Percentiles rank a stretch among this genome's conserved stretches.
Evolutionary conservation across 2,797 vertebrate genomes (phyloP).

Genomic region (Poeciliopsis turneri): DNA sequence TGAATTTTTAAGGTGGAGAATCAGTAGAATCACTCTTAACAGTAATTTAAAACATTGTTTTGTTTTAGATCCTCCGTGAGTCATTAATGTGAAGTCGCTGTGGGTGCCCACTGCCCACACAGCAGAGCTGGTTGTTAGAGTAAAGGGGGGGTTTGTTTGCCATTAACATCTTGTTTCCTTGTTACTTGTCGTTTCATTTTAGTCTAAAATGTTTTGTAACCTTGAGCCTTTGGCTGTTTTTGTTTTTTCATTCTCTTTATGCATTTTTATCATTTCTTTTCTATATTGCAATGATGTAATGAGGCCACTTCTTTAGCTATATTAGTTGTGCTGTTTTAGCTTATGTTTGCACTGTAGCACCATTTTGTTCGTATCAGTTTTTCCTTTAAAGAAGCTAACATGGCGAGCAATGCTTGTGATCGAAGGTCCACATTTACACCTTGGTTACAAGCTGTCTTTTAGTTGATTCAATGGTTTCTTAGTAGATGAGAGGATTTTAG

Average conservation of each 20-base stretch:
- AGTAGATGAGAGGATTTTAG: not conserved
- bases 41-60: conserved; percentile 10
- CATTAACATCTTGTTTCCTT: conserved; percentile 13
- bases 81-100: conserved; percentile 10
- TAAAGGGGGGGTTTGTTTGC: conserved; percentile 9
- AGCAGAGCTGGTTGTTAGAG: conserved; percentile 16
- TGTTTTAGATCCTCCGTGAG: conserved; percentile 19
- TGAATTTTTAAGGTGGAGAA: conserved; percentile 16
- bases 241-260: not conserved
- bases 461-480: not conserved
- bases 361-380: not conserved
- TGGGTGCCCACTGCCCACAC: conserved; percentile 12
- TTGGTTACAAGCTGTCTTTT: not conserved
- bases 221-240: conserved; percentile 11
- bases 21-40: not conserved
- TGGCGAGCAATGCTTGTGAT: not conserved
- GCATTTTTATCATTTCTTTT: not conserved
- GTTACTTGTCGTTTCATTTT: conserved; percentile 12
- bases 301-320: not conserved
- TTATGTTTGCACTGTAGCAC: not conserved
- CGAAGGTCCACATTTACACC: not conserved
- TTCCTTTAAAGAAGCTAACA: not conserved
- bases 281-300: not conserved
- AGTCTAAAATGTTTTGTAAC: conserved; percentile 13
- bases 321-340: not conserved